Percentiles rank a stretch among this genome's conserved stretches.
These are phyloP conservation scores for Beris morrisii DNA, from an alignment of 2,888 invertebrate species.

Conservation along the genomic window DNA sequence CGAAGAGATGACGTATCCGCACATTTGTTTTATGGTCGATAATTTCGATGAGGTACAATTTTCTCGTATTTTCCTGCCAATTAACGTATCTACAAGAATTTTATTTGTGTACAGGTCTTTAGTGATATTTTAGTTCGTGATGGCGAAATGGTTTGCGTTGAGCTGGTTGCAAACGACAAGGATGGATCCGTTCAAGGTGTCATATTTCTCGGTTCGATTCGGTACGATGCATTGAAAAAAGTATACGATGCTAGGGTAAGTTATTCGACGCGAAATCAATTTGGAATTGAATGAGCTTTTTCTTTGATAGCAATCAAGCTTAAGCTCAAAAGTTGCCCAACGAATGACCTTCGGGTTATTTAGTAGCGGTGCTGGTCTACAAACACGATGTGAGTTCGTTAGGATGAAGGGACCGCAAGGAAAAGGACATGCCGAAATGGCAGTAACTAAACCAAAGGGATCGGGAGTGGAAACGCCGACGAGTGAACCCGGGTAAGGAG, in stretches of 20 bases:
- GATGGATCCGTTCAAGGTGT: slow-evolving; percentile 86
- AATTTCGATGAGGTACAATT: slow-evolving; percentile 90
- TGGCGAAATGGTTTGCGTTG: slow-evolving; percentile 99
- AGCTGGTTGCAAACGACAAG: slow-evolving; percentile 90
- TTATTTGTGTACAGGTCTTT: slow-evolving; percentile 74
- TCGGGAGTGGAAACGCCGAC: slow-evolving; percentile 94
- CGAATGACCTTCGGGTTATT: slow-evolving; percentile 92
- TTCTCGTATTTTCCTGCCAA: neutral
- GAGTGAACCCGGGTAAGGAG: slow-evolving; percentile 74
- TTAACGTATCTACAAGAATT: neutral
- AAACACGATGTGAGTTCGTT: slow-evolving; percentile 91
- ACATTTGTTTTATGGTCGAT: slow-evolving; percentile 99
- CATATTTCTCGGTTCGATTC: slow-evolving; percentile 95
- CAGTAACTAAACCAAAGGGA: slow-evolving; percentile 87
- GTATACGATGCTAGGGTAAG: slow-evolving; percentile 94
- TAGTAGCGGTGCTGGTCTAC: slow-evolving; percentile 70
- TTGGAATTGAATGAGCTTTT: neutral
- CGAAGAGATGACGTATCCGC: slow-evolving; percentile 98
- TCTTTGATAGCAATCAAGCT: slow-evolving; percentile 75
- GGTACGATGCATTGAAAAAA: slow-evolving; percentile 95
- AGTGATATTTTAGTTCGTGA: slow-evolving; percentile 96
- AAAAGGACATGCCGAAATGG: slow-evolving; percentile 97
- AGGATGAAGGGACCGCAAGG: slow-evolving; percentile 97
- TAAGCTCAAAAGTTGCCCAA: slow-evolving; percentile 93
- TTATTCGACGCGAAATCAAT: slow-evolving; percentile 37